Conservation (phyloP, 2,797 vertebrate species). For the Scleropages formosus region DNA sequence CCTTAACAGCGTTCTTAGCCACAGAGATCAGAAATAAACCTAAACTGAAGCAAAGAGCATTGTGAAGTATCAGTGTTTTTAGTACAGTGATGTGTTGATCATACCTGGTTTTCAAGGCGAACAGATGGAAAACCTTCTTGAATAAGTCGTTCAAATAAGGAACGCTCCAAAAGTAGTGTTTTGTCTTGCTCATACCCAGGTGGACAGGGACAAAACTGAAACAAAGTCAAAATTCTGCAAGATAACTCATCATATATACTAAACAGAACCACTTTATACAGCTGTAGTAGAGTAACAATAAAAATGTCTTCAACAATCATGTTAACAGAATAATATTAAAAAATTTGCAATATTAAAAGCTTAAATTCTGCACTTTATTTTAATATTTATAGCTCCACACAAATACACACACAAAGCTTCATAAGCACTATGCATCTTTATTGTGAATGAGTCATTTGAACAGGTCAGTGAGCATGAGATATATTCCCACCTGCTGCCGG, state of each 20-base stretch:
- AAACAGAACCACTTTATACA: neutral
- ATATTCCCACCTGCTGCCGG: conserved; percentile 4
- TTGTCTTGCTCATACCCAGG: neutral
- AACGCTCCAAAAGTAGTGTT: neutral
- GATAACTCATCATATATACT: neutral
- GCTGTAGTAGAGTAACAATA: too few species aligned
- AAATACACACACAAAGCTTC: neutral
- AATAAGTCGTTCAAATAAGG: conserved; percentile 18
- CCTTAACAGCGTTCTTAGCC: too few species aligned
- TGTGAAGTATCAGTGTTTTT: neutral
- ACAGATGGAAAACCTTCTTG: neutral
- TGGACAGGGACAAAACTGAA: neutral
- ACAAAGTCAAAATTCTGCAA: neutral
- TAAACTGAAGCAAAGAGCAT: too few species aligned
- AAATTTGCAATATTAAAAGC: too few species aligned
- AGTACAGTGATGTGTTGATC: neutral
- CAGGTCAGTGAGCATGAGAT: neutral
- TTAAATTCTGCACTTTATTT: too few species aligned
- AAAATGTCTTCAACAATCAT: too few species aligned
- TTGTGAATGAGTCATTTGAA: neutral
- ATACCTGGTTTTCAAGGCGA: conserved; percentile 3
- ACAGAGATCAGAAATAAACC: too few species aligned
- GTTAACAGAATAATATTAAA: too few species aligned
- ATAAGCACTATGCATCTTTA: neutral
- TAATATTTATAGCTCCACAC: too few species aligned